Evolutionary conservation across 1,140 invertebrate genomes (phyloP), one percentile per base, ranked within the genome.

Genomic region (Zaprionus africanus): DNA sequence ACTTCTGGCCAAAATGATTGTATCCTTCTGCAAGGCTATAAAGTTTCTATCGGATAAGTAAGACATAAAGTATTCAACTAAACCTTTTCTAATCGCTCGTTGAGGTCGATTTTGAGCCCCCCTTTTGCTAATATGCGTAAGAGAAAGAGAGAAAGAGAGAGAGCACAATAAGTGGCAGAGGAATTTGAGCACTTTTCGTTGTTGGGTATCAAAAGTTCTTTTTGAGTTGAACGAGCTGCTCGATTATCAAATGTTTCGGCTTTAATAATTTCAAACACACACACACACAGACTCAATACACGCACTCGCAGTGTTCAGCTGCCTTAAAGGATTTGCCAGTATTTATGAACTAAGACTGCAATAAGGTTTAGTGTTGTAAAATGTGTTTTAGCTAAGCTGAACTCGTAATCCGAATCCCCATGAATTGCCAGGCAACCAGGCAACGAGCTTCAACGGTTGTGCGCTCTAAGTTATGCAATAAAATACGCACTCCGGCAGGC

Each of bases 401-500:
- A 7, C 19, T 53, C 9, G 38, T 24, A 61, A 26, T 19, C 6
- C 9, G 22, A 22, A 38, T n/a, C 31, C 31, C 24, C 7, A 43
- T 67, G 31, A 36, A 46, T 68, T 59, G 43, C 46, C 9, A 24
- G 38, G 53, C 61, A 43, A 19, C 46, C 9, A 24, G 38, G 53
- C 61, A 43, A 19, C 54, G 46, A 62, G 38, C 43, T 31, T 19
- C 24, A 43, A 41, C 13, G 15, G 9, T n/a, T 1, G 15, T 19
- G 22, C 46, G 19, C 15, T 49, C 53, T 76, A 28, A 60, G 60
- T 56, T 71, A 65, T 76, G 68, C 49, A 65, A 46, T 58, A 62
- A 61, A 26, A 22, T 36, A 71, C 36, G 66, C 66, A 58, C 58
- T 31, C 7, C 17, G 28, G 24, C 49, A 43, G 61, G 66, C 46